phyloP scores from a whole-genome alignment of 2,888 invertebrate species.

The Barypeithes pellucidus region DNA sequence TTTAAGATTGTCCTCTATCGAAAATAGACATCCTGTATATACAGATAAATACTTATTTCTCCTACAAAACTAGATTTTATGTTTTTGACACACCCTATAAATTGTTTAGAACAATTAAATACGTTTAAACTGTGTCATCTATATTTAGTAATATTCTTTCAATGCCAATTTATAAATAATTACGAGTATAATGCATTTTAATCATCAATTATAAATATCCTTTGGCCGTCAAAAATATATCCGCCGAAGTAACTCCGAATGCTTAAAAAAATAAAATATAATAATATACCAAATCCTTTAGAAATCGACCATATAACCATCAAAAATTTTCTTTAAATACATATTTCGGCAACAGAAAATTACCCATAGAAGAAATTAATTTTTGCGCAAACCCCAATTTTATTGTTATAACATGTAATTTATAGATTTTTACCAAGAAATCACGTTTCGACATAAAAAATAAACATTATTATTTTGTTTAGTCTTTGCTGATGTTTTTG shows the following conservation, averaged over 20 bases:
- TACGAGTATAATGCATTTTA: neutral
- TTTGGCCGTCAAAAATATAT: slow-evolving; percentile 10
- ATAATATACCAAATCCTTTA: neutral
- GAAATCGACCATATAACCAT: slow-evolving; percentile 2
- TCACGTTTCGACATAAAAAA: slow-evolving; percentile 46
- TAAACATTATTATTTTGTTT: slow-evolving; percentile 46
- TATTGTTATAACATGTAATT: slow-evolving; percentile 49
- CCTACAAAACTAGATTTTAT: too few species aligned
- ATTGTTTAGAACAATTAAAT: too few species aligned
- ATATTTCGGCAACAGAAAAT: slow-evolving; percentile 40
- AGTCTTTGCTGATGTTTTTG: slow-evolving; percentile 41
- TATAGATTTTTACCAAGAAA: slow-evolving; percentile 50
- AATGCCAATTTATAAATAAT: slow-evolving; percentile 3
- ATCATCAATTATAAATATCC: neutral
- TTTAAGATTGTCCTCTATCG: too few species aligned
- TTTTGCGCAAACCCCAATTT: slow-evolving; percentile 44
- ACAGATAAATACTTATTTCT: too few species aligned
- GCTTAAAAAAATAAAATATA: slow-evolving; percentile 3
- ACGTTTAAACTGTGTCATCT: too few species aligned
- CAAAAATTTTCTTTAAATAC: slow-evolving; percentile 26
- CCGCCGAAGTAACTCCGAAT: neutral
- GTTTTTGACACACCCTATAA: too few species aligned
- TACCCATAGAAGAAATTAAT: slow-evolving; percentile 39
- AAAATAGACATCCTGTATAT: too few species aligned
- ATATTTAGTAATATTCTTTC: neutral